Percentiles rank a stretch among this genome's conserved stretches.
Conservation (phyloP, 2,113 vertebrate species). For the Neomonachus schauinslandi region DNA sequence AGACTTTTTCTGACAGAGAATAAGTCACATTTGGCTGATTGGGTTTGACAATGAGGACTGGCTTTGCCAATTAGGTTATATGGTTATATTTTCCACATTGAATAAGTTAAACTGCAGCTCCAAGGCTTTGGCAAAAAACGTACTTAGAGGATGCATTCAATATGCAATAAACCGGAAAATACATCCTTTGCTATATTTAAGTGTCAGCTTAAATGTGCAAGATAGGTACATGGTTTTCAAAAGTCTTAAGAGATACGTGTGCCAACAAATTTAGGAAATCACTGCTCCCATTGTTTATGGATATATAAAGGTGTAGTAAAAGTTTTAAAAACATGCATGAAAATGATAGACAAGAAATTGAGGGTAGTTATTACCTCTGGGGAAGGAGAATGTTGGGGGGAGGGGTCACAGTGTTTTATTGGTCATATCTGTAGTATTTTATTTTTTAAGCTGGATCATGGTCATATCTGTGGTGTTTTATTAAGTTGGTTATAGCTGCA, state of each 20-base stretch:
- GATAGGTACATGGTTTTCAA: not conserved
- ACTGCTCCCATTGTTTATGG: not conserved
- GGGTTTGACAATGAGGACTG: constrained; percentile 61
- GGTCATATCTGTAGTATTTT: not conserved
- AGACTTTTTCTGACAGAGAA: constrained; percentile 64
- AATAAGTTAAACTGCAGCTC: constrained; percentile 49
- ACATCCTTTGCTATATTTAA: constrained; percentile 37
- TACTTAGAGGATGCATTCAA: constrained; percentile 6
- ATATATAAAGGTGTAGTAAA: not conserved
- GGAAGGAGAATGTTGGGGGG: not conserved
- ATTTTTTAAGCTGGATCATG: not conserved
- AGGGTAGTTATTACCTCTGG: not conserved
- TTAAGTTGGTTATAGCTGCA: not conserved
- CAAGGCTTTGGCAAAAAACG: constrained; percentile 30
- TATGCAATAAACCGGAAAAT: constrained; percentile 32
- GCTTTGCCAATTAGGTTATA: constrained; percentile 66
- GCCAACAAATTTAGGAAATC: not conserved
- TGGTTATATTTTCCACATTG: constrained; percentile 49
- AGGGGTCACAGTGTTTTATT: not conserved
- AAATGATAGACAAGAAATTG: not conserved
- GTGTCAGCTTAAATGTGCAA: constrained; percentile 41
- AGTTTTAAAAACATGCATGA: not conserved
- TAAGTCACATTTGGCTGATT: constrained; percentile 64
- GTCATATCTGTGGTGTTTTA: not conserved
- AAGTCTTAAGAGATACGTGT: constrained; percentile 22